phyloP scores from a whole-genome alignment of 2,797 vertebrate species.

The Cyclura pinguis region DNA sequence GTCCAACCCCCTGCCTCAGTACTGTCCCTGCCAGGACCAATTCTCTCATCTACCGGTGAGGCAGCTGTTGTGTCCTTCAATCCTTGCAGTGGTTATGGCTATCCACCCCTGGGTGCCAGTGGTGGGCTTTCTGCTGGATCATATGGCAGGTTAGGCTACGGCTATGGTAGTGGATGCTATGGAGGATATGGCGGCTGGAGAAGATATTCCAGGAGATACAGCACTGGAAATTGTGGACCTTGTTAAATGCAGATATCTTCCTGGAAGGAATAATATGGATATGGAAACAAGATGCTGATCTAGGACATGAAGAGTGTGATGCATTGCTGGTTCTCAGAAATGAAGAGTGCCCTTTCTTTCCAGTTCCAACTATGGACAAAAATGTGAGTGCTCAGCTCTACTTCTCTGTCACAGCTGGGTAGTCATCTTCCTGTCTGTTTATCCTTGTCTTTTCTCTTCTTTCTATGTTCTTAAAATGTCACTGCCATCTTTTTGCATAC shows the following conservation, averaged over 20 bases:
- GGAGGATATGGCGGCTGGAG: conserved; percentile 1
- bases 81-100: neutral
- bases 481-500: neutral
- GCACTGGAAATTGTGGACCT: neutral
- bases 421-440: neutral
- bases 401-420: neutral
- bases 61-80: neutral
- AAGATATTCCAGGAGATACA: neutral
- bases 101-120: neutral
- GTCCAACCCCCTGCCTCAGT: neutral
- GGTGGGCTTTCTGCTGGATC: neutral
- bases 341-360: too few species aligned
- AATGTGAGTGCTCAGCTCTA: neutral
- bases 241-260: neutral
- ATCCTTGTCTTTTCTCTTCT: too few species aligned
- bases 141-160: conserved; percentile 3
- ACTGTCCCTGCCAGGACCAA: conserved; percentile 15
- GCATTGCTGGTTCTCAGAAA: neutral
- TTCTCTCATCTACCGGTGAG: neutral
- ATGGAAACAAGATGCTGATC: neutral
- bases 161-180: neutral
- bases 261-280: neutral
- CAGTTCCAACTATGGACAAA: neutral
- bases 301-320: neutral
- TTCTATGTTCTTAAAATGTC: neutral